Evolutionary conservation across 2,888 invertebrate genomes (phyloP), one percentile per base, ranked within the genome.

Genomic region (Coelinius sp.): DNA sequence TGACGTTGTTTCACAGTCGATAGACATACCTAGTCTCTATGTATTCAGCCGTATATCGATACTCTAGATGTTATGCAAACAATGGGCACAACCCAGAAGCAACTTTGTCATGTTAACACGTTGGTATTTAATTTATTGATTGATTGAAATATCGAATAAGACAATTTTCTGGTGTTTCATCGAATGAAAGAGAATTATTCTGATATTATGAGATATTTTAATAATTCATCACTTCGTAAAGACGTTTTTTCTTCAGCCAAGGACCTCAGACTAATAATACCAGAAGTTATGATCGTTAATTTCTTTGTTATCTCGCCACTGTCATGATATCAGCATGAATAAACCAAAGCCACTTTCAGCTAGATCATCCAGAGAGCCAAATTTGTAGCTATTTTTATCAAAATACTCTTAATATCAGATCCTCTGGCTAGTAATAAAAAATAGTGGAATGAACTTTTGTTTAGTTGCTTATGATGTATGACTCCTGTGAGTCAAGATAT

Each of bases 1-100:
- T 52, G 67, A 41, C 52, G 67, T 67, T 67, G 52, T 52, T 52
- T 67, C 52, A 52, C 67, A 53, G 35, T 67, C 67, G 38, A 67
- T 67, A 53, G 22, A 35, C 14, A 59, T n/a, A 25, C n/a, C 52
- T n/a, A 59, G n/a, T 59, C 59, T 17, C 31, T 31, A 35, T 59
- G 59, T 35, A 59, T 35, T 59, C 59, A 59, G 20, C 14, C 20
- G 59, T 17, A 14, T 65, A 46, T 59, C 59, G 59, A 31, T 59
- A 35, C 59, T 59, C 14, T 31, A 35, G 59, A 31, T 59, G 59
- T 31, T 59, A 20, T 20, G 10, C 14, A 5, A 59, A 59, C 59
- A 59, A 59, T 59, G 27, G 56, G 14, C 35, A 1, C 35, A 8
- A 35, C 35, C 10, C 8, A 1, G 35, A 6, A 10, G 35, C 3